Base-by-base conservation (phyloP, 1,140 invertebrate genomes). In the Cydia amplana region DNA sequence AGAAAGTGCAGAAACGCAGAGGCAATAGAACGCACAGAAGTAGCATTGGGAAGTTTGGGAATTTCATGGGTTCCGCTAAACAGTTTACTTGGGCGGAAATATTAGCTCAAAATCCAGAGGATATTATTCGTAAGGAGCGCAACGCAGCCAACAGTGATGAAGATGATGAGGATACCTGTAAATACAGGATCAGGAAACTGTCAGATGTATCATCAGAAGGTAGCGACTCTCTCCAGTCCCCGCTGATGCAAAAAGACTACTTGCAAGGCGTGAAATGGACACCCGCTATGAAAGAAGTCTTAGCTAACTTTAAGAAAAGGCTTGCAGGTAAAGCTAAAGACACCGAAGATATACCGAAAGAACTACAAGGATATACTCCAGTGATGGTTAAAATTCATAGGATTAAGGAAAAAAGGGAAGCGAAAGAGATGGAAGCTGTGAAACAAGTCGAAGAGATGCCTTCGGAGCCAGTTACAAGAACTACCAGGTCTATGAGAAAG, bases 1-100 rank as follows among this genome's bases (percentile, higher is more conserved):
- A 87, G 40, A 86, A 89, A 55, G 83, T 93, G 32, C 87, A 89
- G 51, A 92, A 93, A 84, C 83, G 89, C 40, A 91, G 89, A 79
- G 86, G 92, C 67, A 83, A 91, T 1, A 89, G 81, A 77, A 83
- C 83, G 40, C 90, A 93, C 74, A 87, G 91, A 70, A 93, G 88
- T 75, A 93, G 89, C 76, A 90, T 93, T 74, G 93, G 93, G 0
- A 93, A 93, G 75, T 93, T 92, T 74, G 90, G 93, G 5, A 93
- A 93, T 70, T 92, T 93, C 75, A 93, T 94, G 89, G 93, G 93
- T 6, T 93, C 93, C 0, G 91, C 88, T 4, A 83, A 88, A 75
- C 92, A 93, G 67, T 93, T 93, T 79, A 93, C 93, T 73, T 95
- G 94, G 94, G 94, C 94, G 0, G 93, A 93, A 79, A 94, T 94